Percentiles rank a stretch among this genome's conserved stretches.
phyloP scores from a whole-genome alignment of 2,888 invertebrate species.

The Mystacides longicornis region DNA sequence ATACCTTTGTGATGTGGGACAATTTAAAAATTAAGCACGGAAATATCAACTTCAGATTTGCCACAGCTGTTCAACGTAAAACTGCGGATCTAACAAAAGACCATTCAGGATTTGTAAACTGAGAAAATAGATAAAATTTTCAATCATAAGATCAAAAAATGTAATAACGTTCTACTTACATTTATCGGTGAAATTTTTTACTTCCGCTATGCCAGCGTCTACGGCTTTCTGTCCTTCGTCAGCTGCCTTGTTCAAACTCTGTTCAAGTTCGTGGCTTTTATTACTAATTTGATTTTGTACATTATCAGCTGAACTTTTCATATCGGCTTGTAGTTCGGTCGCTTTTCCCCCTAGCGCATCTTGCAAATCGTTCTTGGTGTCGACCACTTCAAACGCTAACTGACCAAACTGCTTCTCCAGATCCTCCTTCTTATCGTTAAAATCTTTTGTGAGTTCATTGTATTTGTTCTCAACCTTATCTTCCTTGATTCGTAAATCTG shows the following conservation, averaged over 20 bases:
- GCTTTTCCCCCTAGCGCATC: constrained; percentile 31
- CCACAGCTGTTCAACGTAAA: too few species aligned
- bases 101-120: background rate
- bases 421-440: constrained; percentile 30
- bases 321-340: constrained; percentile 29
- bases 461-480: constrained; percentile 19
- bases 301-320: background rate
- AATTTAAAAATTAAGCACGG: too few species aligned
- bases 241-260: constrained; percentile 20
- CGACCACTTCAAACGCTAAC: constrained; percentile 33
- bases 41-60: too few species aligned
- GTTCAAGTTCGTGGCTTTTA: constrained; percentile 10
- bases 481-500: constrained; percentile 21
- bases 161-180: constrained; percentile 26
- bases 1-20: too few species aligned
- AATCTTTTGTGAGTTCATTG: constrained; percentile 23
- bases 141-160: background rate
- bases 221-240: constrained; percentile 25
- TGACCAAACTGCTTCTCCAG: constrained; percentile 40
- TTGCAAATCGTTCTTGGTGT: constrained; percentile 36
- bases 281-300: constrained; percentile 22
- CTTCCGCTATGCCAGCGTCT: constrained; percentile 35
- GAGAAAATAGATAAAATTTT: background rate
- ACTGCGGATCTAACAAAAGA: too few species aligned
- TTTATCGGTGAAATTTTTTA: constrained; percentile 37